Base-by-base conservation (phyloP, 1,140 invertebrate genomes). In the Zaprionus davidi region DNA sequence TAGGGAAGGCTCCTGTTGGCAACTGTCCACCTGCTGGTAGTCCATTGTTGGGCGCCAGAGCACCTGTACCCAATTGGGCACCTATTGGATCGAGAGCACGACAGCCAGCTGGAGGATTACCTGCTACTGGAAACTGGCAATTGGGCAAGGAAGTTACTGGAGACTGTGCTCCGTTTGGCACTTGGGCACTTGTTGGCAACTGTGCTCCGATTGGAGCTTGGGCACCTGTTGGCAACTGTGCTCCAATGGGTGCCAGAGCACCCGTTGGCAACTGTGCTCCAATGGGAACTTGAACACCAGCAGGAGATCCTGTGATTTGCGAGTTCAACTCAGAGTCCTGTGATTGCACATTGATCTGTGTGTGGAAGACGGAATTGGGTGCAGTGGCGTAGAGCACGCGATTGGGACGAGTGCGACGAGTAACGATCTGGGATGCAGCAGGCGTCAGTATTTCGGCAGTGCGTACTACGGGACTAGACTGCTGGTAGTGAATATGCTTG, bases 321-420 rank as follows among this genome's bases (percentile, higher is more conserved):
- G 86, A 82, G 63, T 87, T 91, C 1, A 90, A 38, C 36, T 90
- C 83, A 2, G 82, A 82, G 44, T 91, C 86, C 78, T 90, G 86
- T 0, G 86, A 90, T 22, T 90, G 86, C 49, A 90, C 82, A 64
- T 90, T 90, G 63, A 90, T 90, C 58, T 90, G 86, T 1, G 83
- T 87, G n/a, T 90, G 87, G 17, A 90, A 90, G 6, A 90, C 86
- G 2, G 86, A 90, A 41, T 90, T 86, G n/a, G 86, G 86, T 9
- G 86, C 86, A 41, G 77, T 91, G 11, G 86, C 88, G 26, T 91
- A 91, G 17, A 78, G 59, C 15, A 87, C 64, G 2, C 82, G 82
- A 53, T 75, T 73, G 44, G 73, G 73, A 2, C 85, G 87, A 7
- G 60, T 67, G 2, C 83, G 80, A 1, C 77, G 71, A 2, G 78